Conservation (phyloP, 2,797 vertebrate genomes). For the Pangasius mekongensis region DNA sequence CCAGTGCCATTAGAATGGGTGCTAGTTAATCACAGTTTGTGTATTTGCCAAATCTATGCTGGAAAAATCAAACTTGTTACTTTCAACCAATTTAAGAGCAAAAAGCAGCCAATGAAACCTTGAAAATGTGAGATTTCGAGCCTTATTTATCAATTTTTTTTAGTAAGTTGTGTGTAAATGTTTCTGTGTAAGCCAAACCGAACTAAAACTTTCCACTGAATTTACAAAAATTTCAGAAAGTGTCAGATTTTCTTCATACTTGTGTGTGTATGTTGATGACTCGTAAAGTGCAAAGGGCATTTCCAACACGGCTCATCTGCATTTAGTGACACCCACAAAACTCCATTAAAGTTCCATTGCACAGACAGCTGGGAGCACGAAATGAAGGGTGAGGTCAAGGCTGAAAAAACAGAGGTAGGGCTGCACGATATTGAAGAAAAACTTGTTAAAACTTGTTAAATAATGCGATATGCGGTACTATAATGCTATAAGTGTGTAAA, state of each 20-base stretch:
- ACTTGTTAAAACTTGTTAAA: too few relatives aligned
- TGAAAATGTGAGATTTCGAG: background rate
- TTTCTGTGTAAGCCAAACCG: background rate
- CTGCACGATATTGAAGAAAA: too few relatives aligned
- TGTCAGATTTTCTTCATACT: background rate
- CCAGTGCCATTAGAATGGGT: background rate
- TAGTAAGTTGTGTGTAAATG: background rate
- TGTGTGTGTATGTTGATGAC: background rate
- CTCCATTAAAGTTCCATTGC: background rate
- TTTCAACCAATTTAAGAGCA: background rate
- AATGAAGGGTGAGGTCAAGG: background rate
- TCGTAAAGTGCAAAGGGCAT: background rate
- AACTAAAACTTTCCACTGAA: background rate
- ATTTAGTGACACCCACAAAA: background rate
- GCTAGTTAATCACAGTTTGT: background rate
- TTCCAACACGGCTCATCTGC: background rate
- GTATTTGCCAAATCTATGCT: background rate
- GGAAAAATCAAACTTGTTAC: background rate
- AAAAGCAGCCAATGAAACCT: background rate
- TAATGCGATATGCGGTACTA: too few relatives aligned
- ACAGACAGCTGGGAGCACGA: background rate
- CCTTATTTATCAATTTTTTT: background rate
- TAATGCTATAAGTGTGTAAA: too few relatives aligned
- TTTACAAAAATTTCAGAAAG: background rate
- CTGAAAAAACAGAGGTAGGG: background rate